Base-by-base conservation (phyloP, 2,888 invertebrate genomes). In the Acanthoscelides obtectus region DNA sequence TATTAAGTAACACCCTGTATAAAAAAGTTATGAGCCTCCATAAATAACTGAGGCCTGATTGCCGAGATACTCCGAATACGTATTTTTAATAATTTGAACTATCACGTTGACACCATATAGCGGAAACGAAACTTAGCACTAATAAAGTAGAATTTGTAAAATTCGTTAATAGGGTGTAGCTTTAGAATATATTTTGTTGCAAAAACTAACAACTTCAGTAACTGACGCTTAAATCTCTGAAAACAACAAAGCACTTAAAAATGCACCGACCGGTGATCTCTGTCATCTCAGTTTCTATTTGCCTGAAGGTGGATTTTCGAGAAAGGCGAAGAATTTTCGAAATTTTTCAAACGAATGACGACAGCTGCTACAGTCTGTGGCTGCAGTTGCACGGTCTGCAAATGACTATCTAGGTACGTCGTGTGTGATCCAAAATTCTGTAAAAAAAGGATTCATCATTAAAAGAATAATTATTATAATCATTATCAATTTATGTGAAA, bases 111-210 rank as follows among this genome's bases (percentile, higher is more conserved):
- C 20, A 68, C 67, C 64, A 66, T 22, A 72, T 66, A 67, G 71
- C 70, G 27, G 69, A 71, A 71, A 66, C 66, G 69, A 64, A 71
- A 66, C 66, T 67, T 72, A 72, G 69, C 71, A 71, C 71, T 71
- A 72, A 67, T 69, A 68, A 74, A 68, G 71, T 66, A 72, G 69
- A 67, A 67, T 64, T 70, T 27, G 22, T 45, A 67, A 66, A 75
- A 75, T 75, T 73, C 72, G 71, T 72, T 72, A 70, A 71, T 69
- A 66, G 71, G 70, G 70, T 72, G 74, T 72, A 70, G 71, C 71
- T 73, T 75, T 75, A 74, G 74, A 75, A 75, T 72, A 73, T 73
- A 75, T 70, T 71, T 72, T 73, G 71, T 72, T 74, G 75, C 74
- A 74, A 74, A 73, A 72, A 74, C 72, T 75, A 74, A 72, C 75